Conservation (phyloP, 2,797 vertebrate genomes). For the Buphagus erythrorhynchus region DNA sequence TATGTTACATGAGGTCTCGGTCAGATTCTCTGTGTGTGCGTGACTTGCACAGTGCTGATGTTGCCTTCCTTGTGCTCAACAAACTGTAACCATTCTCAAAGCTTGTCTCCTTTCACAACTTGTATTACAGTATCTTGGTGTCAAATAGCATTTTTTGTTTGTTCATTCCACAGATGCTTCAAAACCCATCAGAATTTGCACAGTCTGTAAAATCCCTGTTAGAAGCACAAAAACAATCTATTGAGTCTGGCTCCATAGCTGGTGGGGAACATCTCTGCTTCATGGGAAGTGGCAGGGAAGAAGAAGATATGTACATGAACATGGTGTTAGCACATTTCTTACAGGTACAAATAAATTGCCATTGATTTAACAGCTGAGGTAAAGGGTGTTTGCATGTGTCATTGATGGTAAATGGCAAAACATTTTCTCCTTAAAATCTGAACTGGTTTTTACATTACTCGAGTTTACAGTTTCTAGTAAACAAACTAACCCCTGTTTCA, state of each 20-base stretch:
- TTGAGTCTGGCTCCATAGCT: slow-evolving; percentile 95
- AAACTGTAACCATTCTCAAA: neutral
- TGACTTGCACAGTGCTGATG: neutral
- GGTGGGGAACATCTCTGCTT: slow-evolving; percentile 97
- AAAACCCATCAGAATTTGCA: slow-evolving; percentile 96
- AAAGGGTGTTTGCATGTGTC: neutral
- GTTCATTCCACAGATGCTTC: slow-evolving; percentile 89
- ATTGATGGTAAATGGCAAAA: neutral
- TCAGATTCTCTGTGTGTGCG: neutral
- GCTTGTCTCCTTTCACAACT: neutral
- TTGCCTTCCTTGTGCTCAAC: neutral
- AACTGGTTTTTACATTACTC: neutral
- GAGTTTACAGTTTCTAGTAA: neutral
- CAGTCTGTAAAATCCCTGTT: slow-evolving; percentile 97
- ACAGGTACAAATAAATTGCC: slow-evolving; percentile 81
- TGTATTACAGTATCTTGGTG: neutral
- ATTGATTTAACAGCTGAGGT: neutral
- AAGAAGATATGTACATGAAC: slow-evolving; percentile 99
- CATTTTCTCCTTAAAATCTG: neutral
- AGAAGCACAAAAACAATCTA: slow-evolving; percentile 96
- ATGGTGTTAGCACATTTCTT: slow-evolving; percentile 98
- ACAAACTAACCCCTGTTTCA: neutral
- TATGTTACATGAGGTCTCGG: accelerated
- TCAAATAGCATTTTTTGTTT: neutral
- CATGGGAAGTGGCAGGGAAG: slow-evolving; percentile 97